Percentiles rank a stretch among this genome's conserved stretches.
phyloP scores from a whole-genome alignment of 2,113 vertebrate species.

The Myiagra hebetior region DNA sequence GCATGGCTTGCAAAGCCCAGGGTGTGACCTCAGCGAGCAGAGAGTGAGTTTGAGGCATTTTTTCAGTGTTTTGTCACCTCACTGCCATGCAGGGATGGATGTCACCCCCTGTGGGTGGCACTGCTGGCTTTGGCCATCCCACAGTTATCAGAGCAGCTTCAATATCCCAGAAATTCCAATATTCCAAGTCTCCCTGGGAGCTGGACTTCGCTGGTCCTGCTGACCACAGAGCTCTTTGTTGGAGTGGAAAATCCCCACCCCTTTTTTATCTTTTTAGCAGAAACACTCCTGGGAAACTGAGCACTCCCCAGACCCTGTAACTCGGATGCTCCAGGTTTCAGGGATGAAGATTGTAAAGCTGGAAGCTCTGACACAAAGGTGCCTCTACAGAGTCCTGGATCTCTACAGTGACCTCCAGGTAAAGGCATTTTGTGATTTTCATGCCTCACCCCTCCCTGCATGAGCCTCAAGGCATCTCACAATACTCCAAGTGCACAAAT shows the following conservation, averaged over 20 bases:
- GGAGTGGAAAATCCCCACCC: not conserved
- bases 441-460: not conserved
- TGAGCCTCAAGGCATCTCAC: not conserved
- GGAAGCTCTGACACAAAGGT: not conserved
- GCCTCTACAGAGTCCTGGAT: constrained; percentile 39
- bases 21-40: not conserved
- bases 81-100: not conserved
- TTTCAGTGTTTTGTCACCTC: not conserved
- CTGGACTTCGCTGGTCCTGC: not conserved
- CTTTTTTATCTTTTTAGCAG: not conserved
- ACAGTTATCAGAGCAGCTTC: not conserved
- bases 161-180: no score
- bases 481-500: fast-evolving
- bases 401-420: constrained; percentile 55
- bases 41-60: not conserved
- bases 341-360: constrained; percentile 42
- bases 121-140: not conserved
- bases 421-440: not conserved
- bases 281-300: not conserved
- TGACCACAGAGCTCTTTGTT: not conserved
- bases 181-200: not conserved
- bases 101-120: not conserved
- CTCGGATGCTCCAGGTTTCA: not conserved
- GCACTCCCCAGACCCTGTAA: not conserved
- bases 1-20: not conserved